Base-by-base conservation (phyloP, 2,888 invertebrate species). In the Drosophila melanosoma region DNA sequence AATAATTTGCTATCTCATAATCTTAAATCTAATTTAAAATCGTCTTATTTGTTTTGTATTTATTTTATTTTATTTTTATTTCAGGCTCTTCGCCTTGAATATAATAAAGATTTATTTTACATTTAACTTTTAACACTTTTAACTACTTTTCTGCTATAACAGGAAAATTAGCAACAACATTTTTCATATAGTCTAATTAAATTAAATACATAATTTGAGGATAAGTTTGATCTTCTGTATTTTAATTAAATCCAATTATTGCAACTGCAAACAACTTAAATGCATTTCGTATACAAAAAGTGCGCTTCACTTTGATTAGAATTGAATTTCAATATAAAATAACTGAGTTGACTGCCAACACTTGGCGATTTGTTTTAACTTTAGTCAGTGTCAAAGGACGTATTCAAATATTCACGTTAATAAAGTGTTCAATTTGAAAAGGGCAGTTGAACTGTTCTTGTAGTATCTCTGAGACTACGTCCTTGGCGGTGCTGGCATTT, bases 241-340 rank as follows among this genome's bases (percentile, higher is more conserved):
- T 56, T 23, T 26, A 35, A 26, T 26, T 11, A 15, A 38, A 32
- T 71, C 15, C 15, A 53, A 42, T 53, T 48, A 36, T 40, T 12
- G 32, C 23, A 20, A 2, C n/a, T 35, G 15, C 10, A 52, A 40
- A 48, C 23, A 51, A 20, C 32, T 59, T 23, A 20, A 29, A 15
- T 33, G 49, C 54, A 65, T 82, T 35, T 52, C 69, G 74, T 61
- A 84, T 84, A 72, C 80, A 72, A 36, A 48, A 52, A 62, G 83
- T 65, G 83, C 29, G 26, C 45, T 59, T 45, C 12, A 32, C 35
- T 66, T 68, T 62, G 64, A 70, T 67, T 60, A 68, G 36, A 65
- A 57, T 26, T 10, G 74, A 74, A 48, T 26, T 45, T 38, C 12
- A 60, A 69, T 11, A 36, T 35, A 15, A 48, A 2, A 40, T 35